Base-by-base conservation (phyloP, 2,113 vertebrate genomes). In the Oncorhynchus clarkii region DNA sequence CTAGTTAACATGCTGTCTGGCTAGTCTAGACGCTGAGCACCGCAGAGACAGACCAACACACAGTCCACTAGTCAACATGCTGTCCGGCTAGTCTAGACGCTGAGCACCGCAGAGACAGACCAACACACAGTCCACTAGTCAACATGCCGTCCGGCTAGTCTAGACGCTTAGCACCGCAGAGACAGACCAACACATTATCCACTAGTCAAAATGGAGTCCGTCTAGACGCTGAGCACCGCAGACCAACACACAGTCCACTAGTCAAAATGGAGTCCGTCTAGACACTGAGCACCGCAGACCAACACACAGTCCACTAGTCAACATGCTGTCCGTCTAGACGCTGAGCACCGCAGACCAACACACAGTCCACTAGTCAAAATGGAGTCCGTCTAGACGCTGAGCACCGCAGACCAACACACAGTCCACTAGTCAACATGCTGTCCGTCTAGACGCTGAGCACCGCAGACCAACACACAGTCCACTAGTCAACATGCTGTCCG, bases 61-160 rank as follows among this genome's bases (percentile, higher is more conserved):
- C 2, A 83, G 79, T 84, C 29, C 57, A 71, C 20, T 16, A 51
- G 49, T 51, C 3, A 88, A 85, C 68, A 68, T 75, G 85, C 7
- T 26, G 92, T 89, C 34, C 1, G 22, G 22, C 22, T 24, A 24
- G 7, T 29, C 29, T 29, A 29, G 29, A 29, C 3, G 29, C 29
- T 29, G 34, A 96, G 93, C 93, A 94, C 92, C 95, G 87, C 93
- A 92, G 91, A 45, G 22, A 24, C 22, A 24, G 22, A 24, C 39
- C 39, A 11, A 45, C 39, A 45, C 39, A 45, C 0, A 0, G 9
- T 45, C 39, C 8, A 45, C 39, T 45, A 45, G 39, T 45, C 2
- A 45, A 45, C 39, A 45, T 45, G 39, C 8, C 11, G 39, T 45
- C 34, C 2, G 7, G 1, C 31, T 39, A 39, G 34, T 24, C 22